A percentile compares a stretch with the other conserved stretches of the same genome.
Evolutionary conservation across 2,797 vertebrate species (phyloP).

Genomic region (Sylvilagus floridanus): DNA sequence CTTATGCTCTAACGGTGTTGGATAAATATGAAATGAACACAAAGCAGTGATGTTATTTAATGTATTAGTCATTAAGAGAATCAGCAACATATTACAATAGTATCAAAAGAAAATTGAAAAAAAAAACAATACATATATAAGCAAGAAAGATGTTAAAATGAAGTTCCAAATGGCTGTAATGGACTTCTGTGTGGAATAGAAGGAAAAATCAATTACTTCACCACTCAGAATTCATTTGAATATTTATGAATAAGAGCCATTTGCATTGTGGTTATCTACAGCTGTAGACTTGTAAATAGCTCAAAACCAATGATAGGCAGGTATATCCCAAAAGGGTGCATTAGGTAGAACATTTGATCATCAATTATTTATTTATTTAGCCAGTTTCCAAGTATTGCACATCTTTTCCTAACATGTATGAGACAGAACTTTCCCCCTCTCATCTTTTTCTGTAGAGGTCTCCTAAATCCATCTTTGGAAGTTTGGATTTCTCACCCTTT

Average conservation of each 20-base stretch:
- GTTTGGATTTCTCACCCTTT: background rate
- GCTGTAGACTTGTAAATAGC: background rate
- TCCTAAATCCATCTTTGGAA: background rate
- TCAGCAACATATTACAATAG: background rate
- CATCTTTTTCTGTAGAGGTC: background rate
- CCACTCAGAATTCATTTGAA: background rate
- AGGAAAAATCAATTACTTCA: constrained; percentile 1
- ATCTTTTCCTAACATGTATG: background rate
- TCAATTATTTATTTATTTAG: background rate
- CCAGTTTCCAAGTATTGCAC: background rate
- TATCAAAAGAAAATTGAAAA: constrained; percentile 42
- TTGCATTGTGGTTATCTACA: constrained; percentile 7
- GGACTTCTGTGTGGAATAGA: background rate
- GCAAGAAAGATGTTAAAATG: background rate
- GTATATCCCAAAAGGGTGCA: background rate
- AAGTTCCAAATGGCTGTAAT: background rate
- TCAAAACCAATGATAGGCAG: background rate
- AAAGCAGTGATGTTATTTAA: constrained; percentile 35
- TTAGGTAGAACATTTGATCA: background rate
- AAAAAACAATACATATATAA: background rate
- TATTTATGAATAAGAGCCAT: constrained; percentile 10
- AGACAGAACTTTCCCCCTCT: background rate
- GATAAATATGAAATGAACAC: background rate
- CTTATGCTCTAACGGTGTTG: background rate
- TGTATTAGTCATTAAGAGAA: background rate